These are phyloP conservation scores for Amia ocellicauda DNA, from an alignment of 2,113 vertebrate genomes.

Conservation along the genomic window DNA sequence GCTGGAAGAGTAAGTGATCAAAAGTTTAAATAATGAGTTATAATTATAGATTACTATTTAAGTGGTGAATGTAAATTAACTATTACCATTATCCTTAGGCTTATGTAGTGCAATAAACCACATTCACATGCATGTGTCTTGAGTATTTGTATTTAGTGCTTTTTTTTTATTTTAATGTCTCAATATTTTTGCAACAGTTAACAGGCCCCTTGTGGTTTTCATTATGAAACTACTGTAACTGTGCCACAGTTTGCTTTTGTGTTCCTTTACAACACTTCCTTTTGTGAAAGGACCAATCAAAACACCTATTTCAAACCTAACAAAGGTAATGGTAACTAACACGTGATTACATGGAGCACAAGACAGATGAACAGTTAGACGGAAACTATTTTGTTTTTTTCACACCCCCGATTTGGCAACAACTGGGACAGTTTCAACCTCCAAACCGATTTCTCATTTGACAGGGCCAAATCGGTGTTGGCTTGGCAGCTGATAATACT, in stretches of 20 bases:
- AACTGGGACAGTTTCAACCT: not conserved
- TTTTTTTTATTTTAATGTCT: not conserved
- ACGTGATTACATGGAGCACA: not conserved
- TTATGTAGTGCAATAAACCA: no score
- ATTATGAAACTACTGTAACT: constrained; percentile 1
- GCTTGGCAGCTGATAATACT: not conserved
- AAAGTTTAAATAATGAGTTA: no score
- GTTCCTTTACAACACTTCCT: constrained; percentile 3
- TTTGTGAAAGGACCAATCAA: not conserved
- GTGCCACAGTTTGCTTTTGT: not conserved
- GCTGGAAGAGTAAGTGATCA: no score
- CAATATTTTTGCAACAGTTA: constrained; percentile 8
- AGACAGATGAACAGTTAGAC: not conserved
- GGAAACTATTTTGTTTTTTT: not conserved
- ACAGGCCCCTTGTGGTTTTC: constrained; percentile 4
- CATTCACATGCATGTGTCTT: no score
- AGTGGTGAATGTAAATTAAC: no score
- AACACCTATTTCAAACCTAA: not conserved
- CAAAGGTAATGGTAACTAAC: not conserved
- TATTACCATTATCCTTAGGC: no score
- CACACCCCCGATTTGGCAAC: not conserved
- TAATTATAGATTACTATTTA: no score
- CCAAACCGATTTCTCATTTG: not conserved
- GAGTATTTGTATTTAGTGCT: no score
- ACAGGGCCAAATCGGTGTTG: not conserved